Evolutionary conservation across 1,140 invertebrate genomes (phyloP).

Genomic region (Bombus pascuorum): DNA sequence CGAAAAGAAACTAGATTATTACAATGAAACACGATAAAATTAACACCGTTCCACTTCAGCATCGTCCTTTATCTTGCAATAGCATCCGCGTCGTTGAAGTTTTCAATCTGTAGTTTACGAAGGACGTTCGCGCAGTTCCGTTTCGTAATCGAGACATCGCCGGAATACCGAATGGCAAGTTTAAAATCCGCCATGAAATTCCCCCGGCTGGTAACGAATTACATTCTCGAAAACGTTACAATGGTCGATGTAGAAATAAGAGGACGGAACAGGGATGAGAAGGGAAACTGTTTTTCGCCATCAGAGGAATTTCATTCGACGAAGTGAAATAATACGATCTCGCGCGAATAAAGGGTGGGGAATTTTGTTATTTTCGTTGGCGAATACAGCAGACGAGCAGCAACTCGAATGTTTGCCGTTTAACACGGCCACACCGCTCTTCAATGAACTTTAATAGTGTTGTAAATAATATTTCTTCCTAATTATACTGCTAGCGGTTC

Average conservation of each 20-base stretch:
- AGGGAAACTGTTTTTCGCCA: neutral
- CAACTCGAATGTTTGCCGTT: slow-evolving; percentile 1
- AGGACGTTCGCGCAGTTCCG: neutral
- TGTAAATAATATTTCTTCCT: slow-evolving; percentile 44
- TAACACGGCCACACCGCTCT: slow-evolving; percentile 2
- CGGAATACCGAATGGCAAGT: slow-evolving; percentile 23
- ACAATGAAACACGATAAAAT: neutral
- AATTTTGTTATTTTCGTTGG: slow-evolving; percentile 37
- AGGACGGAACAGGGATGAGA: neutral
- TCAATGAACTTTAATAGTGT: slow-evolving; percentile 44
- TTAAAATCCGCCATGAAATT: slow-evolving; percentile 16
- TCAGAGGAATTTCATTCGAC: slow-evolving; percentile 24
- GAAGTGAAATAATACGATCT: slow-evolving; percentile 9
- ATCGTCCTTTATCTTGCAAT: neutral
- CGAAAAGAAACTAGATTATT: neutral
- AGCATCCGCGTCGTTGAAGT: neutral
- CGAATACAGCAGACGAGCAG: neutral
- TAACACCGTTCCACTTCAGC: neutral
- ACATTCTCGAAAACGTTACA: slow-evolving; percentile 33
- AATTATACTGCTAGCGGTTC: slow-evolving; percentile 28
- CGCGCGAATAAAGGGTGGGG: neutral
- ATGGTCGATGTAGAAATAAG: slow-evolving; percentile 15
- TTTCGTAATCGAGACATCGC: slow-evolving; percentile 7
- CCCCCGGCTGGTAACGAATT: slow-evolving; percentile 7
- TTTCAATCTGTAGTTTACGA: neutral